A percentile compares a stretch with the other conserved stretches of the same genome.
phyloP scores from a whole-genome alignment of 2,113 vertebrate genomes.

The Varanus komodoensis region DNA sequence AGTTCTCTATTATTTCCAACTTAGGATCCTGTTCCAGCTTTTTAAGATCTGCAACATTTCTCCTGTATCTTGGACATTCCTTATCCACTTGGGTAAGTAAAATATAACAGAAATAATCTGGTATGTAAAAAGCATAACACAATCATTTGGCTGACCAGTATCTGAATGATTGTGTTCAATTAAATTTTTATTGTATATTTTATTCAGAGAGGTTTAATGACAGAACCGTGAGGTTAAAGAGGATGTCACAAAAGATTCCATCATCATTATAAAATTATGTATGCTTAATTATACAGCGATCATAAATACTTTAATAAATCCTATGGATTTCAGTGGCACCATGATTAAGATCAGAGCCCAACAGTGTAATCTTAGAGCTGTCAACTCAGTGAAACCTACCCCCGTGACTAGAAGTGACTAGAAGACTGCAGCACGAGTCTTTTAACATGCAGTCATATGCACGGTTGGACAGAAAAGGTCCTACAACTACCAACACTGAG shows the following conservation, averaged over 20 bases:
- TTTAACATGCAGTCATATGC: no score
- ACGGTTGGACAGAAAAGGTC: rapidly evolving
- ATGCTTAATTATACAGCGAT: neutral
- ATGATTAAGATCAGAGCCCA: neutral
- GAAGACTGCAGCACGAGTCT: no score
- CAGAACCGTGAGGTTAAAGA: rapidly evolving
- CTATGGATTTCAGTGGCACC: neutral
- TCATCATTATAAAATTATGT: rapidly evolving
- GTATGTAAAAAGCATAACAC: no score
- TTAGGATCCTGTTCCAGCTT: slow-evolving; percentile 84
- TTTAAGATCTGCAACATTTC: slow-evolving; percentile 92
- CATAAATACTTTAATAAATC: neutral
- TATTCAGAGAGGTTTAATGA: neutral
- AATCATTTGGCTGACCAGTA: rapidly evolving
- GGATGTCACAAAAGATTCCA: rapidly evolving
- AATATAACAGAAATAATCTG: neutral
- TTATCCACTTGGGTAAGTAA: slow-evolving; percentile 96
- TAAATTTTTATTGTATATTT: neutral
- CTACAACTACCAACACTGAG: no score
- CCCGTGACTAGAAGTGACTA: no score
- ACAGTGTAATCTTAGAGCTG: no score
- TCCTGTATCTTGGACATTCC: slow-evolving; percentile 93
- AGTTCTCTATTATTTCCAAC: slow-evolving; percentile 37
- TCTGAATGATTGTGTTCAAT: rapidly evolving
- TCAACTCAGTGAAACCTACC: no score